Evolutionary conservation across 1,140 invertebrate genomes (phyloP).

Genomic region (Diorhabda carinulata): DNA sequence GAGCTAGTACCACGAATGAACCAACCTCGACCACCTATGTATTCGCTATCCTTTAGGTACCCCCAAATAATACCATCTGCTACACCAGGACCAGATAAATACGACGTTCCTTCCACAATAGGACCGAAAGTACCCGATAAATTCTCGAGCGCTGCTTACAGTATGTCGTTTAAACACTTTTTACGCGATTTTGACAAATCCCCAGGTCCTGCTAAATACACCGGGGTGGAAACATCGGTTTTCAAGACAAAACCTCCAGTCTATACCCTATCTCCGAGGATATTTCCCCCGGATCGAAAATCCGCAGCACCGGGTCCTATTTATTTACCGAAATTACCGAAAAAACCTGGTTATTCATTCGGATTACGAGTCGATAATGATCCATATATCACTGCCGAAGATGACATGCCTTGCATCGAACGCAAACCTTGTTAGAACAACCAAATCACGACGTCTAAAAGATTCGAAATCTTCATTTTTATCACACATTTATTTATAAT

Average conservation of each 20-base stretch:
- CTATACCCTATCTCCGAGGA: constrained; percentile 46
- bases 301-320: constrained; percentile 48
- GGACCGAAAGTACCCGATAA: constrained; percentile 47
- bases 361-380: constrained; percentile 31
- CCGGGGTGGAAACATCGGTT: constrained; percentile 36
- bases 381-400: constrained; percentile 43
- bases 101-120: constrained; percentile 48
- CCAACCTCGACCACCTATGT: constrained; percentile 51
- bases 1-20: constrained; percentile 51
- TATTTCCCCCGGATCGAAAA: constrained; percentile 26
- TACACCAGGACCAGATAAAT: constrained; percentile 61
- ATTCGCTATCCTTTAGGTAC: constrained; percentile 53
- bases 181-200: constrained; percentile 38
- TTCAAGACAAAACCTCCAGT: constrained; percentile 43
- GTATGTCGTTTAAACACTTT: constrained; percentile 45
- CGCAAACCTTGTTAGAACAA: constrained; percentile 10
- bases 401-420: constrained; percentile 38
- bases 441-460: not conserved
- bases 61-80: constrained; percentile 26
- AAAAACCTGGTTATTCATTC: constrained; percentile 40
- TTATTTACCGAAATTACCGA: constrained; percentile 41
- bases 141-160: constrained; percentile 47
- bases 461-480: not conserved
- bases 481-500: not conserved
- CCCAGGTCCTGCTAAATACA: constrained; percentile 58